phyloP scores from a whole-genome alignment of 2,797 vertebrate genomes.

The Psittacula echo region DNA sequence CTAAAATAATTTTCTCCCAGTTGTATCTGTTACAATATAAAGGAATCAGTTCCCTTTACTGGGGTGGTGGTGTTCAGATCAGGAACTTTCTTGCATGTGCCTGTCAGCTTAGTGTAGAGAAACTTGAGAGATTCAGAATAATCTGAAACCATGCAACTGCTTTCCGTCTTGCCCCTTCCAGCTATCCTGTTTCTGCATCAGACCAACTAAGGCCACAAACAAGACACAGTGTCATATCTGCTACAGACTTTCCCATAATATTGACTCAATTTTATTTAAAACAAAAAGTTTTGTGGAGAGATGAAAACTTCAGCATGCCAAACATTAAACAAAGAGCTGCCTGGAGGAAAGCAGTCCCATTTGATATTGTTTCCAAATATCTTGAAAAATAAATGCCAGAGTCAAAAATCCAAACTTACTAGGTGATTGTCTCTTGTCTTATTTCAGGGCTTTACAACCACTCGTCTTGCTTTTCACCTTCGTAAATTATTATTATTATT shows the following conservation, averaged over 20 bases:
- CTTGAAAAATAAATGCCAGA: conserved; percentile 15
- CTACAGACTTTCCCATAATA: neutral
- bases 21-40: neutral
- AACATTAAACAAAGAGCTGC: neutral
- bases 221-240: neutral
- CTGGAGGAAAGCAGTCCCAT: neutral
- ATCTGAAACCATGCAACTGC: neutral
- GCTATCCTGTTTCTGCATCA: neutral
- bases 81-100: neutral
- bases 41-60: neutral
- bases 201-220: neutral
- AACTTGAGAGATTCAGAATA: neutral
- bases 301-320: neutral
- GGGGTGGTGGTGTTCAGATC: neutral
- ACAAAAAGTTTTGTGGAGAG: neutral
- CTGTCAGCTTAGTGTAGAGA: neutral
- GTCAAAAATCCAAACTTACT: neutral
- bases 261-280: neutral
- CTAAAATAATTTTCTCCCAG: neutral
- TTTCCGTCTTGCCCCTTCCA: neutral
- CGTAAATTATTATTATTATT: neutral
- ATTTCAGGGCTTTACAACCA: conserved; percentile 14
- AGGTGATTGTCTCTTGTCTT: conserved; percentile 9
- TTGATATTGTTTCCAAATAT: neutral
- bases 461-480: neutral